A percentile compares a stretch with the other conserved stretches of the same genome.
phyloP scores from a whole-genome alignment of 2,113 vertebrate genomes.

The Larimichthys polyactis region DNA sequence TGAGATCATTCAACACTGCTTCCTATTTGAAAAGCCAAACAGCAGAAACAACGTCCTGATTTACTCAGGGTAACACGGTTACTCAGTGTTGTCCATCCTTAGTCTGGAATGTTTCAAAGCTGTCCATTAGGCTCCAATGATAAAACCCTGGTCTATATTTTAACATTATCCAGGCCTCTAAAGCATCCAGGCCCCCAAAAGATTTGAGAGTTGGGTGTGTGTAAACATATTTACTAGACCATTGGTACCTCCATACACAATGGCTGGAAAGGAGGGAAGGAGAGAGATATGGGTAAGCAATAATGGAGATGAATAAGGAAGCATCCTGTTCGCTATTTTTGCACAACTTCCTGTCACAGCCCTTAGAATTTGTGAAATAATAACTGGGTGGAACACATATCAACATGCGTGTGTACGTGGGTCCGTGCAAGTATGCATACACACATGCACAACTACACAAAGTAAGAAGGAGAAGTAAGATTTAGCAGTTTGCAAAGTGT shows the following conservation, averaged over 20 bases:
- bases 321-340: constrained; percentile 73
- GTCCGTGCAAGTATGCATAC: neutral
- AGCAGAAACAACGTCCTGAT: neutral
- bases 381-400: constrained; percentile 25
- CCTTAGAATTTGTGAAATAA: constrained; percentile 70
- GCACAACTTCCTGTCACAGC: constrained; percentile 76
- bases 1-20: too few species aligned
- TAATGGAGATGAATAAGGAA: constrained; percentile 64
- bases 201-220: neutral
- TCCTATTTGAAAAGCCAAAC: neutral
- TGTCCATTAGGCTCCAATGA: constrained; percentile 1
- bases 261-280: constrained; percentile 62
- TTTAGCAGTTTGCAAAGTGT: constrained; percentile 22
- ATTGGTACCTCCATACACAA: constrained; percentile 63
- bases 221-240: constrained; percentile 52
- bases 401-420: neutral
- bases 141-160: constrained; percentile 16
- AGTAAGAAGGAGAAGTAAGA: constrained; percentile 22
- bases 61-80: neutral
- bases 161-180: constrained; percentile 25
- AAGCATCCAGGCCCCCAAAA: neutral
- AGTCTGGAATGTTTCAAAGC: constrained; percentile 12
- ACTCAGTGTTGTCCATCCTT: neutral
- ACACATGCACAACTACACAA: neutral
- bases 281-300: constrained; percentile 55